phyloP scores from a whole-genome alignment of 1,140 invertebrate genomes.

The Drosophila parabipectinata region DNA sequence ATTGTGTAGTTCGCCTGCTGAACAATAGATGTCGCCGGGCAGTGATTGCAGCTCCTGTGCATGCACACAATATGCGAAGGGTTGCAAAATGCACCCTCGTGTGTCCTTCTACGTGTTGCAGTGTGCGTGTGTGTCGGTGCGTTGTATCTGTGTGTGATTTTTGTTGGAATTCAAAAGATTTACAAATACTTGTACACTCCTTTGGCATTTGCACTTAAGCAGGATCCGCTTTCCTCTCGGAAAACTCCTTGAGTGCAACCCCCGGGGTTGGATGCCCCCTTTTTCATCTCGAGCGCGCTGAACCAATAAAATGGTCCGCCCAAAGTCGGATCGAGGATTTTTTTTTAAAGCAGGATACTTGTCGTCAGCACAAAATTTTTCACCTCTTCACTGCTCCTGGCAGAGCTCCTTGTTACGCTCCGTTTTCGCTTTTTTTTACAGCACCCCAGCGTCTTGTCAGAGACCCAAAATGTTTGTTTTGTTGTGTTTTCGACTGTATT shows the following conservation, averaged over 20 bases:
- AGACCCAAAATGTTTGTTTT: constrained; percentile 74
- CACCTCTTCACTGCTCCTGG: constrained; percentile 66
- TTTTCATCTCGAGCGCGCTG: constrained; percentile 11
- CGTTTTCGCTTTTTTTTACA: constrained; percentile 62
- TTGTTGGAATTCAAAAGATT: constrained; percentile 80
- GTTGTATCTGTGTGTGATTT: constrained; percentile 61
- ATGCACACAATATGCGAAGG: constrained; percentile 42
- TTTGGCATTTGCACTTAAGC: constrained; percentile 74
- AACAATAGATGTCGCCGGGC: constrained; percentile 79
- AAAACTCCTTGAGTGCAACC: constrained; percentile 61
- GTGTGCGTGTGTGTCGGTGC: constrained; percentile 7
- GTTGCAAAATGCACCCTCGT: constrained; percentile 77
- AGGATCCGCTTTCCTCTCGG: constrained; percentile 50
- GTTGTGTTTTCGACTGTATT: constrained; percentile 75
- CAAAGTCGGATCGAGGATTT: constrained; percentile 36
- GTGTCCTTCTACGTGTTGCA: constrained; percentile 6
- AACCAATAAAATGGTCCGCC: constrained; percentile 80
- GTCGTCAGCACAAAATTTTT: constrained; percentile 79
- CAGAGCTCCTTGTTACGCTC: constrained; percentile 45
- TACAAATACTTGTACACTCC: constrained; percentile 79
- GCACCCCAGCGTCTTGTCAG: constrained; percentile 81
- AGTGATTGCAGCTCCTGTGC: constrained; percentile 56
- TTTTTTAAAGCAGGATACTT: constrained; percentile 69
- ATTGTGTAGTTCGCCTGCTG: constrained; percentile 47
- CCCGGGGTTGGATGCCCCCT: constrained; percentile 31